Evolutionary conservation across 2,888 invertebrate genomes (phyloP), one percentile per base, ranked within the genome.

Genomic region (Oxytorus armatus): DNA sequence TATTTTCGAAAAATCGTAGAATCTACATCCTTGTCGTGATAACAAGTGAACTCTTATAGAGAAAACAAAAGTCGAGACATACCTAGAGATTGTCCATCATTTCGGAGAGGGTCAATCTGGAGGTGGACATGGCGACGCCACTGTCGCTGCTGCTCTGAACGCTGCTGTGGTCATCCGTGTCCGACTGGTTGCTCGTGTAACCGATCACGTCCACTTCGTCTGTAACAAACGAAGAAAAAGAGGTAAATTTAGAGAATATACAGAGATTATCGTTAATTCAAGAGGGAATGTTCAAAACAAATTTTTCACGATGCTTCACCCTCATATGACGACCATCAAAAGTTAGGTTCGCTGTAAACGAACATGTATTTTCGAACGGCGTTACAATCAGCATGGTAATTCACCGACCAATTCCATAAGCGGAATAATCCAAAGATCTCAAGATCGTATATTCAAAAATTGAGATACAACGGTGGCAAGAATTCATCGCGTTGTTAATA

Each of bases 121-220:
- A 94, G 88, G 94, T 94, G 89, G 94, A 94, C 93, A 95, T 94
- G 88, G 94, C 94, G 90, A 95, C 95, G 87, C 96, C 96, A 89
- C 96, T 96, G 93, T 95, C 95, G 89, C 95, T 95, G 88, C 94
- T 95, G 92, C 96, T 96, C 92, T 95, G 95, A 75, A 95, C 95
- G 84, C 96, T 96, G 92, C 95, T 95, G 90, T 96, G 95, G 92
- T 96, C 96, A 93, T 96, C 96, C 86, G 96, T 95, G 92, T 96
- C 96, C 92, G 95, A 96, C 92, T 96, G 96, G 93, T 96, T 96
- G 92, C 96, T 96, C 91, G 96, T 96, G 93, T 96, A 96, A 76
- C 97, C 96, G 89, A 96, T 95, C 90, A 97, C 96, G 92, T 97
- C 97, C 89, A 96, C 96, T 92, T 96, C 96, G 93, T 96, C 96